A percentile compares a stretch with the other conserved stretches of the same genome.
These are phyloP conservation scores for Hyles lineata DNA, from an alignment of 2,888 invertebrate species.

Conservation along the genomic window DNA sequence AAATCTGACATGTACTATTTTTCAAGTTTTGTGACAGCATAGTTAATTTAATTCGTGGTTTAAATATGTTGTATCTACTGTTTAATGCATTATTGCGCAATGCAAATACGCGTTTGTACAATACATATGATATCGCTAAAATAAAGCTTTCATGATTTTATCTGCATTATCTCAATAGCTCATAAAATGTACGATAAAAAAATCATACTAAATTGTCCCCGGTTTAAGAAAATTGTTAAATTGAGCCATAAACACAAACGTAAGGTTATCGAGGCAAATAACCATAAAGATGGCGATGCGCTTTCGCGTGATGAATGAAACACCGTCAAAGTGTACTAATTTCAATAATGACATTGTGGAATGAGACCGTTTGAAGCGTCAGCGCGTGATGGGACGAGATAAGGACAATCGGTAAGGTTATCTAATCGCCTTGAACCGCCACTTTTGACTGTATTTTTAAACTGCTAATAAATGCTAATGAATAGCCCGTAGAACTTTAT, in stretches of 20 bases:
- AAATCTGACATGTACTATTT: too few relatives aligned
- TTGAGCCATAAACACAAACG: conserved; percentile 17
- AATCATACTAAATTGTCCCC: background rate
- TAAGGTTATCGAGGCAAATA: conserved; percentile 28
- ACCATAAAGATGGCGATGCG: conserved; percentile 34
- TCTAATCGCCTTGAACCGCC: conserved; percentile 75
- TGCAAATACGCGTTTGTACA: too few relatives aligned
- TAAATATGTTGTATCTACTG: too few relatives aligned
- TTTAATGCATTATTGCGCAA: too few relatives aligned
- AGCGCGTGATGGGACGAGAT: conserved; percentile 66
- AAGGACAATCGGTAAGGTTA: conserved; percentile 78
- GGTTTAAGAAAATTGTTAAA: conserved; percentile 10
- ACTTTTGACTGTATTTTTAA: conserved; percentile 68
- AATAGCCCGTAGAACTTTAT: conserved; percentile 61
- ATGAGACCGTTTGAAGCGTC: conserved; percentile 58
- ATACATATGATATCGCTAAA: background rate
- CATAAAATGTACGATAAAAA: background rate
- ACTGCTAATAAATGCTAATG: conserved; percentile 67
- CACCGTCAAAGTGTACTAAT: conserved; percentile 49
- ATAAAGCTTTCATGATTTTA: background rate
- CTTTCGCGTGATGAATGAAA: conserved; percentile 18
- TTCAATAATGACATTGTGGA: conserved; percentile 59
- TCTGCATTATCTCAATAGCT: background rate
- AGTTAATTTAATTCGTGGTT: too few relatives aligned
- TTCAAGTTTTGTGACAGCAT: too few relatives aligned